Evolutionary conservation across 2,888 invertebrate species (phyloP).

Genomic region (Parasteatoda lunata): DNA sequence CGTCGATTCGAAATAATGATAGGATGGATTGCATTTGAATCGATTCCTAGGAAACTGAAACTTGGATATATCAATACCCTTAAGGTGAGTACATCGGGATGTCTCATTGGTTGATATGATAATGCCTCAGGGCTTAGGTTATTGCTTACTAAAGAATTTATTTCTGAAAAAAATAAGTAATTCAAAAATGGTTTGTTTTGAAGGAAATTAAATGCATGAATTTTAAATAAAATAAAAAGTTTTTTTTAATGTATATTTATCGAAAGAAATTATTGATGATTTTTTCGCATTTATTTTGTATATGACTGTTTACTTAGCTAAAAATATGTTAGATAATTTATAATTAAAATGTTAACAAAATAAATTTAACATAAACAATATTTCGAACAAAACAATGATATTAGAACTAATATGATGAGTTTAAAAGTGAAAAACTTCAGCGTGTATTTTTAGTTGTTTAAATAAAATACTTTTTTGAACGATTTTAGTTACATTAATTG

Average conservation of each 20-base stretch:
- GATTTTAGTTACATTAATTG: no score
- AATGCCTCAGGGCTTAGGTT: not conserved
- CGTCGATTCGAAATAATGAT: slow-evolving; percentile 60
- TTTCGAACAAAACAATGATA: no score
- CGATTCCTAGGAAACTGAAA: slow-evolving; percentile 10
- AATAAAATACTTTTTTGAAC: no score
- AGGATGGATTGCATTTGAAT: slow-evolving; percentile 39
- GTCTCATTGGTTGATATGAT: not conserved
- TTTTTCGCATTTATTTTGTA: no score
- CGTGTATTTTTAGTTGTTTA: no score
- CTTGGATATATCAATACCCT: not conserved
- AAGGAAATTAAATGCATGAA: not conserved
- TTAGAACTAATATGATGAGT: no score
- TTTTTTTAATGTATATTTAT: not conserved
- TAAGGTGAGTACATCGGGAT: not conserved
- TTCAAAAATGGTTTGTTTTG: not conserved
- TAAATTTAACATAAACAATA: no score
- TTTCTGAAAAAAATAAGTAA: not conserved
- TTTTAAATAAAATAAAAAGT: not conserved
- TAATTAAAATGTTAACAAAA: no score
- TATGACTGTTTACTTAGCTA: no score
- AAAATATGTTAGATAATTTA: no score
- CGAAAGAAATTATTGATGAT: no score
- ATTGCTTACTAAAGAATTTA: not conserved
- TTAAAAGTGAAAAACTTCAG: no score